Base-by-base conservation (phyloP, 2,888 invertebrate species). In the Heteromyza rotundicornis region DNA sequence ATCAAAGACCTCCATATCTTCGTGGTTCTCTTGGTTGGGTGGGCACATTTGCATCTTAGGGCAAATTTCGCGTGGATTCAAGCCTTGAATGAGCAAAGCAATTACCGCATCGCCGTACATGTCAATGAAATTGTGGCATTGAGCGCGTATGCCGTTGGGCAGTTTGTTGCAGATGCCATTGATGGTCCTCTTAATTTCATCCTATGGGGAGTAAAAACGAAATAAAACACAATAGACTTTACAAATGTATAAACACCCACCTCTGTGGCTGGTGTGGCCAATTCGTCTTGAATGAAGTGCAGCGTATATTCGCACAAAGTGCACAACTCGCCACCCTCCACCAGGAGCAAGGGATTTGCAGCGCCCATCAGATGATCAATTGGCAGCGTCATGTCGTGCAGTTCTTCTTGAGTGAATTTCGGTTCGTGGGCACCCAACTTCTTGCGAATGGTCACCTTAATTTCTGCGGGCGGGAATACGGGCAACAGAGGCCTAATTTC, bases 301-400 rank as follows among this genome's bases (percentile, higher is more conserved):
- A 95, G 81, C 81, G 92, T 85, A 82, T 92, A 93, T 83, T 94
- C 89, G 77, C 95, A 95, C 79, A 95, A 86, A 24, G 89, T 87
- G 80, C 95, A 95, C 1, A 85, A 79, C 66, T 80, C 68, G 12
- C 82, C 88, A 77, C 73, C 87, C 84, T 76, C 80, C 64, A 74
- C 82, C 7, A 75, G 60, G 56, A 69, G 35, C 5, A 62, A 47
- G 2, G 81, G 74, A 75, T 80, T 70, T 68, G 83, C 65, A 70
- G 84, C 77, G 69, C 84, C 77, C 84, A 83, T 77, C 70, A 83
- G 60, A 54, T 71, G 67, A 68, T 87, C 87, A 64, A 87, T 86
- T 1, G 88, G 87, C 54, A 87, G 72, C 68, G 86, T 85, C 76
- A 83, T 81, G 7, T 75, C 64, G 68, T 82, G 55, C 17, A 83